A percentile compares a stretch with the other conserved stretches of the same genome.
Evolutionary conservation across 1,140 invertebrate genomes (phyloP).

Genomic region (Wasmannia auropunctata): DNA sequence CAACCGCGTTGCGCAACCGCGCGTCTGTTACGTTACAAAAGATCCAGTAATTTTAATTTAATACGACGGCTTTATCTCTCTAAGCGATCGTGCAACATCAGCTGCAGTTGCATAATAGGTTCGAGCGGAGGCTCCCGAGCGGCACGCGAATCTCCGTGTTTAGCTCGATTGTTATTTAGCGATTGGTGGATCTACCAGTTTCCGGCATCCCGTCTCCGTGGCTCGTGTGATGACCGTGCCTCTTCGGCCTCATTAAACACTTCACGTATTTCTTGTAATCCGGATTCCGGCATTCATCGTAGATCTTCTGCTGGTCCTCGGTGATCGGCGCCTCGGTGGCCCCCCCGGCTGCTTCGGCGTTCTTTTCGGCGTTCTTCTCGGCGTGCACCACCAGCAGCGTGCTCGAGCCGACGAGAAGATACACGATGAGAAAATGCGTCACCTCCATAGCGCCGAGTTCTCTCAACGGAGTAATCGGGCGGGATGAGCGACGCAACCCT

Average conservation of each 20-base stretch:
- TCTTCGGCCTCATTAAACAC: conserved; percentile 80
- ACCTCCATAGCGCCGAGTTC: conserved; percentile 52
- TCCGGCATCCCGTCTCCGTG: conserved; percentile 27
- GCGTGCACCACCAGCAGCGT: neutral
- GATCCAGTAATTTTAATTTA: conserved; percentile 42
- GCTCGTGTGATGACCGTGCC: conserved; percentile 69
- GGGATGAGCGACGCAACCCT: conserved; percentile 49
- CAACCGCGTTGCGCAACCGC: conserved; percentile 14
- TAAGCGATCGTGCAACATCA: conserved; percentile 24
- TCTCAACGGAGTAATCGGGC: conserved; percentile 58
- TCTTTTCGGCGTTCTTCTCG: neutral
- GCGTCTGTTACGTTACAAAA: conserved; percentile 5
- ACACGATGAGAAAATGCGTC: neutral
- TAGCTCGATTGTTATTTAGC: conserved; percentile 33
- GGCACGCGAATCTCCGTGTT: conserved; percentile 19
- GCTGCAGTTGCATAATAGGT: conserved; percentile 34
- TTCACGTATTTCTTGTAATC: conserved; percentile 82
- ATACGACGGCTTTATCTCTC: neutral
- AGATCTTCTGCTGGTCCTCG: conserved; percentile 51
- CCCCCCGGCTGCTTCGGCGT: neutral
- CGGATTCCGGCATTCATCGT: conserved; percentile 76
- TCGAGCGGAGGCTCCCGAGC: neutral
- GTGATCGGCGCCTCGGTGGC: neutral
- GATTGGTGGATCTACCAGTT: conserved; percentile 61
- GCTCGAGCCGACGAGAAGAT: conserved; percentile 40